phyloP scores from a whole-genome alignment of 2,888 invertebrate species.

The Prosapia bicincta region DNA sequence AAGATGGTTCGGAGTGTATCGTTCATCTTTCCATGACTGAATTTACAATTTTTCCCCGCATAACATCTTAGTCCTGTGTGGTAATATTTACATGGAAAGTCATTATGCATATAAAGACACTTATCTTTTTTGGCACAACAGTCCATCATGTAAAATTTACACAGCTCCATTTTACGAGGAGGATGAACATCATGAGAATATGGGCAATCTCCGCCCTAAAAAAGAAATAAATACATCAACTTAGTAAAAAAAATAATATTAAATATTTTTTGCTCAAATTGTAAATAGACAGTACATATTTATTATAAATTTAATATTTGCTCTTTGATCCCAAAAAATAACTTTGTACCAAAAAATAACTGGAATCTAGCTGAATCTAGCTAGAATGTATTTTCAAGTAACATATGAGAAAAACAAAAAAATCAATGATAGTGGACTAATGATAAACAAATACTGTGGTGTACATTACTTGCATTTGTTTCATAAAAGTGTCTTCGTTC shows the following conservation, averaged over 20 bases:
- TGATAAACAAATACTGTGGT: too few relatives aligned
- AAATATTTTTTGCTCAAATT: too few relatives aligned
- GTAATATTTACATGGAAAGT: conserved; percentile 96
- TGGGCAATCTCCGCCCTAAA: conserved; percentile 73
- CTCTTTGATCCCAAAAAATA: too few relatives aligned
- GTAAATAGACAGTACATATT: too few relatives aligned
- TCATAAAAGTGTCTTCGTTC: too few relatives aligned
- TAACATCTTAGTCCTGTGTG: conserved; percentile 89
- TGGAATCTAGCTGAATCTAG: too few relatives aligned
- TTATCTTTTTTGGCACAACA: conserved; percentile 94
- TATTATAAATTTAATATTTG: too few relatives aligned
- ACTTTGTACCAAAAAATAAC: too few relatives aligned
- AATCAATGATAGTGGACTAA: too few relatives aligned
- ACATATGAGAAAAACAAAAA: too few relatives aligned
- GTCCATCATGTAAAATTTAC: conserved; percentile 95
- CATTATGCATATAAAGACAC: conserved; percentile 94
- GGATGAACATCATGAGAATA: conserved; percentile 81
- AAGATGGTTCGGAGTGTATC: conserved; percentile 66
- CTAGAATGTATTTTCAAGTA: too few relatives aligned
- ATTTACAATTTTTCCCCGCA: conserved; percentile 77
- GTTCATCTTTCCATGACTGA: conserved; percentile 86
- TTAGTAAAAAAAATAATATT: conserved; percentile 20
- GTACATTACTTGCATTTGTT: too few relatives aligned
- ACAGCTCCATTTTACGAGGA: conserved; percentile 86
- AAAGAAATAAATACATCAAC: conserved; percentile 26